Percentiles rank a stretch among this genome's conserved stretches.
Conservation (phyloP, 1,140 invertebrate genomes). For the Drosophila setifemur region DNA sequence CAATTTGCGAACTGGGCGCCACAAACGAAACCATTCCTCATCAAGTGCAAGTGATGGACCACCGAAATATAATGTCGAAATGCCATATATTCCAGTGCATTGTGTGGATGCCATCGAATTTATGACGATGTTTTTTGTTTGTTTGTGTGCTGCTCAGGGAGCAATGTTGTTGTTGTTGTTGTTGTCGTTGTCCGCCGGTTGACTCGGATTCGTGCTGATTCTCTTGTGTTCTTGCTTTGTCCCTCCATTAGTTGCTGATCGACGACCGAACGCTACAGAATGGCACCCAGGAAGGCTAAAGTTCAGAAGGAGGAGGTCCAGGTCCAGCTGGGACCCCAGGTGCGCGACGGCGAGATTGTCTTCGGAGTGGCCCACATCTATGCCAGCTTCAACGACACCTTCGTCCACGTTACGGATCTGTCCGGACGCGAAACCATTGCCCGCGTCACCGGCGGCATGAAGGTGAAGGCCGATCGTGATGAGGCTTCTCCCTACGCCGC, state of each 20-base stretch:
- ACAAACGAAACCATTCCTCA: constrained; percentile 38
- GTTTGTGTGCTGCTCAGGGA: constrained; percentile 15
- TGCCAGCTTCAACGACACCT: constrained; percentile 99
- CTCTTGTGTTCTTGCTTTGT: constrained; percentile 19
- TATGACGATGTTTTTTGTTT: constrained; percentile 30
- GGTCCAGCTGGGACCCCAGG: constrained; percentile 97
- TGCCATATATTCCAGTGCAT: background rate
- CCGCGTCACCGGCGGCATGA: constrained; percentile 99
- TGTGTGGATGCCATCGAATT: constrained; percentile 23
- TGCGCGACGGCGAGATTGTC: constrained; percentile 97
- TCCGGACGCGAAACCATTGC: constrained; percentile 99
- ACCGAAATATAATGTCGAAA: background rate
- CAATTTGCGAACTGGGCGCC: constrained; percentile 18
- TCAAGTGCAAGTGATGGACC: background rate
- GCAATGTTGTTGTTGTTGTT: constrained; percentile 39
- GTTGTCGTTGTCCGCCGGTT: constrained; percentile 24
- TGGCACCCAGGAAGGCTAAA: constrained; percentile 99
- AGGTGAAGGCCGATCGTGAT: constrained; percentile 99
- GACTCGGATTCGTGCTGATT: no score
- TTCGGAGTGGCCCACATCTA: constrained; percentile 99
- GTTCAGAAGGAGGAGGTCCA: constrained; percentile 97
- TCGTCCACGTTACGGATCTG: constrained; percentile 99
- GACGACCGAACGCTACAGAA: constrained; percentile 82
- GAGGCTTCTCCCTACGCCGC: constrained; percentile 99
- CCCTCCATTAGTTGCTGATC: constrained; percentile 52